A percentile compares a stretch with the other conserved stretches of the same genome.
These are phyloP conservation scores for Aleiodes leptofemur DNA, from an alignment of 2,888 invertebrate species.

Conservation along the genomic window DNA sequence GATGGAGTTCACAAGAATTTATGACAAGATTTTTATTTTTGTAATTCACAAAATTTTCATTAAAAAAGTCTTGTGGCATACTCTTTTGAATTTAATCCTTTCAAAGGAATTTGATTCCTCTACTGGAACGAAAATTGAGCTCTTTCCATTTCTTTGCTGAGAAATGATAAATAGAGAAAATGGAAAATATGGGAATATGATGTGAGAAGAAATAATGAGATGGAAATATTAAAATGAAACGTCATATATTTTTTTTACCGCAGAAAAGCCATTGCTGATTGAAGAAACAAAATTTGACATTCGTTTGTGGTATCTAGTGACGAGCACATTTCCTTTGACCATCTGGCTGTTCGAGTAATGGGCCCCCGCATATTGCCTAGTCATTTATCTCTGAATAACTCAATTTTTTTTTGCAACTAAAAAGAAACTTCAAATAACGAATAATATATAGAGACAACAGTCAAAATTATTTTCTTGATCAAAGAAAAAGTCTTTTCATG, in stretches of 20 bases:
- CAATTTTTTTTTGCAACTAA: background rate
- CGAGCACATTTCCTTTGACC: slow-evolving; percentile 85
- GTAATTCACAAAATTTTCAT: too few relatives aligned
- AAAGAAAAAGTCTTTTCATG: background rate
- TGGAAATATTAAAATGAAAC: background rate
- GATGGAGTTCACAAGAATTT: too few relatives aligned
- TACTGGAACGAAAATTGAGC: too few relatives aligned
- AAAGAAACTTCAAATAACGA: background rate
- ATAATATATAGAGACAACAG: background rate
- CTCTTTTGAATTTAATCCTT: too few relatives aligned
- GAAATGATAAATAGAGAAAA: background rate
- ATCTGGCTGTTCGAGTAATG: slow-evolving; percentile 89
- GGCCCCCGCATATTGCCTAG: background rate
- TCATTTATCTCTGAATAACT: slow-evolving; percentile 18
- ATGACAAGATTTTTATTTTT: too few relatives aligned
- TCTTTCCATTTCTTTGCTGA: background rate
- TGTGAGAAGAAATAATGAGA: background rate
- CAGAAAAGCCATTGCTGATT: slow-evolving; percentile 88
- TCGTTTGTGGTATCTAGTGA: slow-evolving; percentile 91
- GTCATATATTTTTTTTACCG: slow-evolving; percentile 53
- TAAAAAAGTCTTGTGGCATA: too few relatives aligned
- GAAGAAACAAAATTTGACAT: slow-evolving; percentile 94
- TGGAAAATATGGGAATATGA: slow-evolving; percentile 24
- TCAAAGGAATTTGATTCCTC: too few relatives aligned
- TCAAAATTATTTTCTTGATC: background rate